These are phyloP conservation scores for Drosophila ohnishii DNA, from an alignment of 1,140 invertebrate species.

Conservation along the genomic window DNA sequence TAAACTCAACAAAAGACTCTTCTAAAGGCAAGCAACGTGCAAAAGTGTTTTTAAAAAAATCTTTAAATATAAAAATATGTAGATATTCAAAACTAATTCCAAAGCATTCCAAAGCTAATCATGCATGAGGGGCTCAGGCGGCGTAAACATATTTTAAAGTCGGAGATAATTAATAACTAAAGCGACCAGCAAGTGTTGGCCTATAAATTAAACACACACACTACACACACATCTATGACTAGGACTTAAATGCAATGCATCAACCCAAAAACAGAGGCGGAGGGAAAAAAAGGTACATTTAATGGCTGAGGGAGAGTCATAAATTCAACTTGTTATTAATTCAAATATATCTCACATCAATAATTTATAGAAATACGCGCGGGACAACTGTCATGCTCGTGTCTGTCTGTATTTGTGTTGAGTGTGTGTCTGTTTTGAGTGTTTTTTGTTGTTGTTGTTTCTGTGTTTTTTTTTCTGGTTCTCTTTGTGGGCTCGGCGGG, in stretches of 20 bases:
- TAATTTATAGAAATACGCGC: constrained; percentile 78
- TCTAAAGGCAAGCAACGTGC: constrained; percentile 41
- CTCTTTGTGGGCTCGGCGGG: constrained; percentile 41
- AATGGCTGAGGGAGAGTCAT: constrained; percentile 57
- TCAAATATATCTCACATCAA: constrained; percentile 80
- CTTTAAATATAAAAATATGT: not conserved
- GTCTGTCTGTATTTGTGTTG: constrained; percentile 16
- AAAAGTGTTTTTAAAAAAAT: constrained; percentile 17
- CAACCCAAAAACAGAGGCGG: constrained; percentile 12
- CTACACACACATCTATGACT: constrained; percentile 14
- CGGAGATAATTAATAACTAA: constrained; percentile 63
- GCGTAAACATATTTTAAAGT: constrained; percentile 31
- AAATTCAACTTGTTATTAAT: constrained; percentile 76
- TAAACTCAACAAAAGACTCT: constrained; percentile 2
- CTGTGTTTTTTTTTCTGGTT: constrained; percentile 3
- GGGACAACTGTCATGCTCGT: constrained; percentile 76
- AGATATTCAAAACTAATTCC: not conserved
- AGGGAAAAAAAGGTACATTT: constrained; percentile 35
- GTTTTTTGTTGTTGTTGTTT: constrained; percentile 12
- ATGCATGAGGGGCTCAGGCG: constrained; percentile 41
- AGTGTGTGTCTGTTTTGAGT: constrained; percentile 34
- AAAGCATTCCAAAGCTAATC: constrained; percentile 37
- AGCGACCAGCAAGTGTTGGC: constrained; percentile 49
- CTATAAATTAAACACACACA: constrained; percentile 61
- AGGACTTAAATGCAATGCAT: constrained; percentile 39